Evolutionary conservation across 1,140 invertebrate genomes (phyloP), one percentile per base, ranked within the genome.

Genomic region (Cotesia vestalis): DNA sequence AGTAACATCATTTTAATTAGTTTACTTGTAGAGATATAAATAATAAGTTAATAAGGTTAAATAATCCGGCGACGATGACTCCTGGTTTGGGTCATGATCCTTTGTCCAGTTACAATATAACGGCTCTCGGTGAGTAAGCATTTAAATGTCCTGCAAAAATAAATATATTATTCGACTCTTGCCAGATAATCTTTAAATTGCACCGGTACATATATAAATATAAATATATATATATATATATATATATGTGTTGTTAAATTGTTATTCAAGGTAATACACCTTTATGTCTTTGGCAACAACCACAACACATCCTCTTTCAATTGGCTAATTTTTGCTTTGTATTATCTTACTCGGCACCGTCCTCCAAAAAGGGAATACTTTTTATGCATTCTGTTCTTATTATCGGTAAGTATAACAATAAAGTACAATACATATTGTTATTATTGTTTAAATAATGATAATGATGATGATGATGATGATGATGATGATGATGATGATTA

Each of bases 341-440:
- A 3, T 83, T 94, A 12, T 92, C 92, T 1, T 94, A 93, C 75
- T 89, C 92, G n/a, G 91, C 93, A 34, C 92, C 94, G 11, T 92
- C 91, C 75, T 92, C 91, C 0, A 92, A 90, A 76, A 92, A 91
- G 79, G 94, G 94, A 2, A 91, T 94, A 72, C 86, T 96, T 0
- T 93, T 94, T 83, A 93, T 95, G 91, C 94, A 95, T 79, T 90
- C 89, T 1, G 90, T 92, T 72, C 87, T 95, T 72, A 93, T 94
- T 67, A 84, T 94, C 64, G 93, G 93, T 94, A 88, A 88, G 86
- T 80, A 46, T 38, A 63, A 71, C 12, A 1, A 40, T 12, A n/a
- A 9, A 67, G 3, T 35, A 8, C 36, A 55, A 67, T 59, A 66
- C 14, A 64, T 73, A 53, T 51, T 72, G 63, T 35, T 69, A 9